A percentile compares a stretch with the other conserved stretches of the same genome.
phyloP scores from a whole-genome alignment of 1,140 invertebrate genomes.

The Rhopalosiphum maidis region DNA sequence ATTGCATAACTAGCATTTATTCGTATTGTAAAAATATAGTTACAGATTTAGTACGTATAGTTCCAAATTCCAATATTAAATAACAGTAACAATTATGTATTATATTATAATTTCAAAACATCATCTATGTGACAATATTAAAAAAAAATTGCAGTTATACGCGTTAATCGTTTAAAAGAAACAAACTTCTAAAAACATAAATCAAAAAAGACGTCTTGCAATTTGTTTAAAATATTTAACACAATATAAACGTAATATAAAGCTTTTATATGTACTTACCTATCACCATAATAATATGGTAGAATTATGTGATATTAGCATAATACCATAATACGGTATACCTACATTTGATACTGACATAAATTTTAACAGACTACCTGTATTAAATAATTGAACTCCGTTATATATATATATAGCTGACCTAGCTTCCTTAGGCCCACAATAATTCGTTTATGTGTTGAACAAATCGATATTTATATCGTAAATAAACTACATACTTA shows the following conservation, averaged over 20 bases:
- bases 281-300: background rate
- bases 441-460: background rate
- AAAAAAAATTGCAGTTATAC: background rate
- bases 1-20: background rate
- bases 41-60: background rate
- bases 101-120: background rate
- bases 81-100: too few species aligned
- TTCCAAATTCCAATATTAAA: too few species aligned
- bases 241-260: background rate
- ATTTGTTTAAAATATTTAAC: background rate
- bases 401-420: background rate
- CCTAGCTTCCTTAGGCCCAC: background rate
- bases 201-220: background rate
- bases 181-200: background rate
- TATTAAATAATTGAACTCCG: background rate
- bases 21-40: background rate
- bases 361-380: background rate
- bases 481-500: background rate
- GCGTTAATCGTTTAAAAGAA: background rate
- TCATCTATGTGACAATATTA: background rate
- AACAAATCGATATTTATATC: slow-evolving; percentile 1
- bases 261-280: background rate
- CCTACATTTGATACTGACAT: background rate
- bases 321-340: background rate
- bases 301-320: background rate